Base-by-base conservation (phyloP, 1,140 invertebrate genomes). In the Microplitis demolitor region DNA sequence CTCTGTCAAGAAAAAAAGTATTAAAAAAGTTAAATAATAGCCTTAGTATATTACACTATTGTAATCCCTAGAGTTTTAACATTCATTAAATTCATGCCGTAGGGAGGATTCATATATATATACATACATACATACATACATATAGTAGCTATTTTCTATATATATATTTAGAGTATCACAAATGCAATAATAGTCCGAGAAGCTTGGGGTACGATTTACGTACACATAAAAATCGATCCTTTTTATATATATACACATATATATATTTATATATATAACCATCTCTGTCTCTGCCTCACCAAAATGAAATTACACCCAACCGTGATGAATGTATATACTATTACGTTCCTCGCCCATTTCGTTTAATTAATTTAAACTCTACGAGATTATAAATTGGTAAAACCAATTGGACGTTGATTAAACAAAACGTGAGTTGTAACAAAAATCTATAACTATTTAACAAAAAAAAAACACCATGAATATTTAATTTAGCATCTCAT, bases 61-160 rank as follows among this genome's bases (percentile, higher is more conserved):
- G 11, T 62, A 62, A 67, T 67, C 66, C 51, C 66, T 60, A 45
- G 45, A 70, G 60, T 60, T 70, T 70, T 70, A 60, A 70, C 60
- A 70, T 70, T 70, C 68, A 70, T 70, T 70, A 62, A 70, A 70
- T 69, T 69, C 54, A 69, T 69, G 56, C 54, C 54, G 67, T 54
- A 60, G 66, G 51, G 56, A 58, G 56, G 56, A 58, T 58, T 58
- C 56, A 58, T 58, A 58, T 33, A 58, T 39, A 39, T 8, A 45
- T 45, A 45, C 39, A 45, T 45, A 24, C 56, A 58, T 58, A 58
- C 24, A 58, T 45, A 45, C 6, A 45, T 45, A 45, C 39, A 45
- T 45, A 24, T 24, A 24, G 35, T 24, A 34, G 67, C 35, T 54
- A 69, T 37, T 56, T 69, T 45, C 24, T 24, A 24, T 24, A 45